Evolutionary conservation across 37 sponge, comb jelly and placozoan species (phyloP), one percentile per base, ranked within the genome.

Genomic region (Lycopodina hypogea): DNA sequence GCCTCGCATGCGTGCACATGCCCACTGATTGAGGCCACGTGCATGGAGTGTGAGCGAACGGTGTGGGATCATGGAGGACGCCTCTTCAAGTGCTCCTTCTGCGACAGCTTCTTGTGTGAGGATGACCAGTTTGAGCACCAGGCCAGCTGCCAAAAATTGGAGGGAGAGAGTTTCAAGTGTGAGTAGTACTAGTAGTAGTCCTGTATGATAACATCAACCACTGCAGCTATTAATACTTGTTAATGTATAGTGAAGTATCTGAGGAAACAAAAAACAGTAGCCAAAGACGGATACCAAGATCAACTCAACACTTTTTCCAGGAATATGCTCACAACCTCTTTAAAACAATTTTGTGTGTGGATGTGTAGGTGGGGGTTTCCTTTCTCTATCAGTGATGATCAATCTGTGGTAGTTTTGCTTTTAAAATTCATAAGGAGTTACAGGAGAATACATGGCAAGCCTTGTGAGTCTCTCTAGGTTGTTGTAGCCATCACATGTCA

Each of bases 51-150:
- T 76, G 76, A 93, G 57, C 60, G 99, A 48, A 84, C 83, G 23
- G 90, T 95, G 41, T 99, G 99, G 99, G 90, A 91, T 21, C 99
- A 99, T 42, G 99, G 97, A 55, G 99, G 99, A 19, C 75, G 99
- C 33, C 40, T 96, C 42, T 99, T 99, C 76, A 87, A 59, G 28
- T 99, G 99, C 63, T 82, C 94, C 21, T 99, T 83, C 68, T 99
- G 99, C 78, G 84, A 84, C 42, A 80, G 42, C 35, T 86, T 81
- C 40, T 42, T 99, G 42, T 99, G 99, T 75, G 99, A 99, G 81
- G 99, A 99, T 71, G 99, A 99, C 64, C 99, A 99, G 89, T 96
- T 99, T 89, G 99, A 99, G 67, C 99, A 99, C 71, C 99, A 99
- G 66, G 96, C 99, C 63, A 93, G 92, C 79, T 99, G 99, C 58